Conservation (phyloP, 2,797 vertebrate species). For the Leptoclinus maculatus region DNA sequence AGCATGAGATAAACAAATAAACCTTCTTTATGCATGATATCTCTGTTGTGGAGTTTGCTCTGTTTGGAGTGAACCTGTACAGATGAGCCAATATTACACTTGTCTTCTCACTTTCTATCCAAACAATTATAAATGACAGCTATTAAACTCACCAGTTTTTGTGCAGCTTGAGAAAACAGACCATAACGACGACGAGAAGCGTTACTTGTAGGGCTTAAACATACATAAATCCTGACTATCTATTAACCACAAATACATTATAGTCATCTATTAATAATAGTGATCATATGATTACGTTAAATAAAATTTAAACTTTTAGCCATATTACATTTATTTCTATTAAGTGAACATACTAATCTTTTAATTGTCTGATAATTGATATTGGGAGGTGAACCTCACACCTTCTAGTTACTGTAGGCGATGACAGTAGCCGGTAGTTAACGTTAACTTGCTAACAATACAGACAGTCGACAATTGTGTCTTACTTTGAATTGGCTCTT, state of each 20-base stretch:
- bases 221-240: background rate
- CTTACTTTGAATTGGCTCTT: background rate
- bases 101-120: background rate
- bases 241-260: background rate
- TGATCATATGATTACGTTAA: too few species aligned
- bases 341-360: background rate
- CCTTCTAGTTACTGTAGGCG: background rate
- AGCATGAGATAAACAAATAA: background rate
- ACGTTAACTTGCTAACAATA: slow-evolving; percentile 61
- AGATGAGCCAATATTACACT: background rate
- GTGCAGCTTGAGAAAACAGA: background rate
- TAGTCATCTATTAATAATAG: background rate
- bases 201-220: background rate
- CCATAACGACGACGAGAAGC: background rate
- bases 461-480: background rate
- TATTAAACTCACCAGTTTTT: background rate
- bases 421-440: slow-evolving; percentile 58
- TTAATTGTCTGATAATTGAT: background rate
- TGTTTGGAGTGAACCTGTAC: slow-evolving; percentile 5
- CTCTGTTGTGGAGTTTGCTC: background rate
- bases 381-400: background rate
- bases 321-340: background rate
- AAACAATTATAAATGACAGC: background rate
- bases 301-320: background rate
- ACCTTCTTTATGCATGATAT: background rate